phyloP scores from a whole-genome alignment of 2,113 vertebrate species.

The Rattus norvegicus region DNA sequence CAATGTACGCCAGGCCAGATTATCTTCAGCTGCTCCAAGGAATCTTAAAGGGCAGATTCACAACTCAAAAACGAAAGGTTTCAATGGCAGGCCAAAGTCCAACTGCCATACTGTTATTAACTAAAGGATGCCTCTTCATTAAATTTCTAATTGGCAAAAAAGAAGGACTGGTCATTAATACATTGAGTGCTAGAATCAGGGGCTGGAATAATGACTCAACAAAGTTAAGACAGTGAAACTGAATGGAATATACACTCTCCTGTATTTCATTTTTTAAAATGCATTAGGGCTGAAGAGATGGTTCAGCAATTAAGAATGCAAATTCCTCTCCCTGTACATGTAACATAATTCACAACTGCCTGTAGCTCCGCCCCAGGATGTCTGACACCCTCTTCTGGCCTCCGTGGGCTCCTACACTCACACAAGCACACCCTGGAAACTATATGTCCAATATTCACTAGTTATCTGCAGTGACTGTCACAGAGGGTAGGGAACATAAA shows the following conservation, averaged over 20 bases:
- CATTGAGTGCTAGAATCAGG: not conserved
- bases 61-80: constrained; percentile 16
- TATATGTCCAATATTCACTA: not conserved
- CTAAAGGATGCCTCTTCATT: not conserved
- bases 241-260: not conserved
- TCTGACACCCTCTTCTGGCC: not conserved
- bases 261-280: not conserved
- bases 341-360: not conserved
- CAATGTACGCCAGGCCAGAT: not conserved
- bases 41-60: constrained; percentile 31
- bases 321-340: too few relatives aligned
- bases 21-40: constrained; percentile 18
- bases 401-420: not conserved
- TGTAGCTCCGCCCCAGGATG: not conserved
- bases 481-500: not conserved
- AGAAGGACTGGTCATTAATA: not conserved
- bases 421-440: not conserved
- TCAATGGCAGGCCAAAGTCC: not conserved
- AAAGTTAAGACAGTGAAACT: not conserved
- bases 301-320: not conserved
- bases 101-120: not conserved
- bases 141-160: not conserved
- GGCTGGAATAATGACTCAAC: not conserved
- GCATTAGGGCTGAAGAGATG: not conserved
- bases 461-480: not conserved